Evolutionary conservation across 2,113 vertebrate species (phyloP).

Genomic region (Pluvianellus socialis): DNA sequence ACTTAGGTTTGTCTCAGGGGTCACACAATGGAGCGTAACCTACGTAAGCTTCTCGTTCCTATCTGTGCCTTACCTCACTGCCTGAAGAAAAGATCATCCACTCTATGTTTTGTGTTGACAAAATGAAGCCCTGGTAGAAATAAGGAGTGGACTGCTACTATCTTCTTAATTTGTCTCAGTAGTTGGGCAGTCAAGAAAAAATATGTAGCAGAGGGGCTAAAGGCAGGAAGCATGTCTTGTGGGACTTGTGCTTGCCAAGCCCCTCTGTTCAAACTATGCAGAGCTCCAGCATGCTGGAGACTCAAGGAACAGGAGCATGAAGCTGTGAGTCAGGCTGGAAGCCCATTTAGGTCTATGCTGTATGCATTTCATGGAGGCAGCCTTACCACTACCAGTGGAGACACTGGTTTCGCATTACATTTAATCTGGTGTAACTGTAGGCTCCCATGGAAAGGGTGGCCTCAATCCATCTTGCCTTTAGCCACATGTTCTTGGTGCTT

Average conservation of each 20-base stretch:
- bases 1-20: neutral
- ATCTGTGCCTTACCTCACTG: neutral
- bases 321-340: neutral
- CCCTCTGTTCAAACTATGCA: neutral
- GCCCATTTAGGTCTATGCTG: neutral
- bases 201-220: neutral
- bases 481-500: neutral
- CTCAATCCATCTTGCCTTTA: neutral
- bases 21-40: neutral
- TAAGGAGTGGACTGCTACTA: neutral
- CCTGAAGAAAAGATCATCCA: neutral
- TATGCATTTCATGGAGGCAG: neutral
- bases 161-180: neutral
- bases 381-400: neutral
- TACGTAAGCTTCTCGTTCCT: neutral
- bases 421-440: neutral
- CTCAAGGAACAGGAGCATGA: neutral
- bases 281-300: neutral
- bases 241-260: neutral
- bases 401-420: neutral
- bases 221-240: neutral
- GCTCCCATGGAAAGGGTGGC: neutral
- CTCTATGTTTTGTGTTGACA: neutral
- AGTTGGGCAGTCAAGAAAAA: neutral
- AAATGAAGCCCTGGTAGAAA: too few species aligned